These are phyloP conservation scores for Heliocidaris erythrogramma DNA, from an alignment of 35 echinoderm and acorn worm genomes.

Conservation along the genomic window DNA sequence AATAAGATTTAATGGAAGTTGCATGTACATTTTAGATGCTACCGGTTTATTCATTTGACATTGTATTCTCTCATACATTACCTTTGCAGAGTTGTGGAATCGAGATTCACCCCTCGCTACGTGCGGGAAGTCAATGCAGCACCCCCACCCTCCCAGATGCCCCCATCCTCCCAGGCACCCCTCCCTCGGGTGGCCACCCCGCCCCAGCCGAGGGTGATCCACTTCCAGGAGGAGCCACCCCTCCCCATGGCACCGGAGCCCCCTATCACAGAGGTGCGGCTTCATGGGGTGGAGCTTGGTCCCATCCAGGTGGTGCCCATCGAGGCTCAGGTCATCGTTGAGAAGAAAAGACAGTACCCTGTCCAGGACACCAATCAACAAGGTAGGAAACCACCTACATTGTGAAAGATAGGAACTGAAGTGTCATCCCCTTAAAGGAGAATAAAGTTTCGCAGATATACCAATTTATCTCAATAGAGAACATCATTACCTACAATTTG, in stretches of 20 bases:
- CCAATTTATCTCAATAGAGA: too few species aligned
- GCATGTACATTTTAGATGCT: neutral
- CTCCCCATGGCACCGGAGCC: neutral
- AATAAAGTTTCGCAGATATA: too few species aligned
- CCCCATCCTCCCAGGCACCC: neutral
- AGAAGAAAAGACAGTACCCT: constrained; percentile 30
- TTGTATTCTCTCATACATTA: neutral
- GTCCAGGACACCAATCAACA: neutral
- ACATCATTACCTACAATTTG: too few species aligned
- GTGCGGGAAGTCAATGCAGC: constrained; percentile 35
- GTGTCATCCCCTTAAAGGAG: too few species aligned
- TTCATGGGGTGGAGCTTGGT: neutral
- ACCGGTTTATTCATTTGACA: neutral
- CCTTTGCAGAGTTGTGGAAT: neutral
- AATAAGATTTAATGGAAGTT: neutral
- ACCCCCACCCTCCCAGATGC: neutral
- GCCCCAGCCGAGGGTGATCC: constrained; percentile 7
- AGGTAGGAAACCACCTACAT: neutral
- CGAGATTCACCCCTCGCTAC: neutral
- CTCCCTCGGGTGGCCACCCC: neutral
- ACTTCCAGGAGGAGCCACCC: neutral
- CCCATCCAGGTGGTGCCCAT: constrained; percentile 42
- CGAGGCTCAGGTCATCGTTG: constrained; percentile 59
- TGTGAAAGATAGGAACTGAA: too few species aligned
- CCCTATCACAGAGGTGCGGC: constrained; percentile 31